Evolutionary conservation across 2,797 vertebrate species (phyloP).

Genomic region (Benthosema pterotum): DNA sequence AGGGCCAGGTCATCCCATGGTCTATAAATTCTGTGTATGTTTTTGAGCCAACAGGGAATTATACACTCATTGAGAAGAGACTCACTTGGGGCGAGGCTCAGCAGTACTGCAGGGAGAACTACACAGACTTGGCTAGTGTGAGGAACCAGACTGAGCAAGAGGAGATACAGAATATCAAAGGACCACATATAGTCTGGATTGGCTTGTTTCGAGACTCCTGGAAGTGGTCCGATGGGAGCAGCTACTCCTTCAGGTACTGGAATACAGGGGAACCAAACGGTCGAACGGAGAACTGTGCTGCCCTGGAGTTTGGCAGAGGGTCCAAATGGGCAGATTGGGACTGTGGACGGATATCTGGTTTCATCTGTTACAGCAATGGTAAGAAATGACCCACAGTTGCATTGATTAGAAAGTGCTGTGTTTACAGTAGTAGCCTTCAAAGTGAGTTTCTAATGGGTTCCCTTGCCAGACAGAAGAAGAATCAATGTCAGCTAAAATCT

Average conservation of each 20-base stretch:
- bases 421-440: too few species aligned
- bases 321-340: constrained; percentile 10
- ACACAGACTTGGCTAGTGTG: constrained; percentile 56
- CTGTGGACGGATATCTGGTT: neutral
- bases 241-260: constrained; percentile 34
- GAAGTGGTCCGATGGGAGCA: constrained; percentile 40
- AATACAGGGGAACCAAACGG: accelerated
- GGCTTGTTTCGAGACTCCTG: constrained; percentile 46
- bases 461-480: too few species aligned
- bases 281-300: neutral
- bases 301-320: accelerated
- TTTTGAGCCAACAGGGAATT: constrained; percentile 9
- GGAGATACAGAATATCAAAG: neutral
- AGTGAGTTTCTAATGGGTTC: too few species aligned
- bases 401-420: too few species aligned
- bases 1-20: too few species aligned
- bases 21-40: neutral
- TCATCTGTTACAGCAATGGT: neutral
- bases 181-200: constrained; percentile 13
- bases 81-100: constrained; percentile 42
- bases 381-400: too few species aligned
- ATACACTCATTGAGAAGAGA: accelerated
- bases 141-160: constrained; percentile 19
- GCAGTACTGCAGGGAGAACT: constrained; percentile 36
- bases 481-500: too few species aligned